Evolutionary conservation across 2,113 vertebrate species (phyloP).

Genomic region (Panurus biarmicus): DNA sequence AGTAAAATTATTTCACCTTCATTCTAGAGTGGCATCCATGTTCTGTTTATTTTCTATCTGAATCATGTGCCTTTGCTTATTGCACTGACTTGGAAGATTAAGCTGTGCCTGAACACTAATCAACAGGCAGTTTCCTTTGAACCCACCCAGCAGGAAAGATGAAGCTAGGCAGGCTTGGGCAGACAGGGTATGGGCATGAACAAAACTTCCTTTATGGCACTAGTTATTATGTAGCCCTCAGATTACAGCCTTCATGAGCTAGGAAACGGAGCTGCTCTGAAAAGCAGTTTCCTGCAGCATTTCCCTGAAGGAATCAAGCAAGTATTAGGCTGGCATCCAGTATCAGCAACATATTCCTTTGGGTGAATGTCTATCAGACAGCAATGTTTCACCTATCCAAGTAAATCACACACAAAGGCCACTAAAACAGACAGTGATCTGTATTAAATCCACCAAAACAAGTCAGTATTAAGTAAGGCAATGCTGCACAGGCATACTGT

Average conservation of each 20-base stretch:
- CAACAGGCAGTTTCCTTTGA: background rate
- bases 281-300: background rate
- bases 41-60: background rate
- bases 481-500: background rate
- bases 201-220: background rate
- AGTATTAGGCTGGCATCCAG: background rate
- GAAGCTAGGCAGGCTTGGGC: background rate
- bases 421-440: background rate
- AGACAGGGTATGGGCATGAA: background rate
- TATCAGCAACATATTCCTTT: background rate
- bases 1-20: background rate
- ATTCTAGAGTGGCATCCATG: background rate
- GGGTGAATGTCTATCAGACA: background rate
- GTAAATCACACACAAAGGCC: background rate
- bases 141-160: background rate
- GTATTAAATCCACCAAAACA: background rate
- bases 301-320: background rate
- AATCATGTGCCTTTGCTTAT: background rate
- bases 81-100: background rate
- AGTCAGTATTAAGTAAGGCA: background rate
- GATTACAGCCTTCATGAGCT: background rate
- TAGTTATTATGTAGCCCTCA: background rate
- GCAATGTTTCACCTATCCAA: background rate
- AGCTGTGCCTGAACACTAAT: background rate
- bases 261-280: background rate